Evolutionary conservation across 1,140 invertebrate genomes (phyloP), one percentile per base, ranked within the genome.

Genomic region (Eumeta japonica): DNA sequence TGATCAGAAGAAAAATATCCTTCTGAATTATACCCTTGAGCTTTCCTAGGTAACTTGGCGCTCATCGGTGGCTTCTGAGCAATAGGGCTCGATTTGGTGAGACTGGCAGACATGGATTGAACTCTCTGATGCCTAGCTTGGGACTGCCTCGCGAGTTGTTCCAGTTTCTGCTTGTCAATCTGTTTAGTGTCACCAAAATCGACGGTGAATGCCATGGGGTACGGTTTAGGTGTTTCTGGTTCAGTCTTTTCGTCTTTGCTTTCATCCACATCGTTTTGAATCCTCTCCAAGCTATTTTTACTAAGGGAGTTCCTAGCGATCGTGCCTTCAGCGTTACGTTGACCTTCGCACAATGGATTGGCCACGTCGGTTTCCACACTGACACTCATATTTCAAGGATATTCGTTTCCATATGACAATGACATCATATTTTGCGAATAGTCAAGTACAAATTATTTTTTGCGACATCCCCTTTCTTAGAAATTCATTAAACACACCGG

Each of bases 1-100:
- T 83, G 81, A 50, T 84, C 83, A 3, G 81, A 83, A 9, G 81
- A 84, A 56, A 84, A 84, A 46, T 85, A 84, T 9, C 83, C 83
- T 57, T 86, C 83, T 1, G 81, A 84, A 58, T 84, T 81, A 52
- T 82, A 83, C 37, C 80, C 81, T 50, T 78, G 75, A 27, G 79
- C 76, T 52, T 83, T 83, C 34, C 75, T 55, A 3, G 70, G 68
- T 39, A 80, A 57, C 57, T 75, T 81, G 41, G 72, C 78, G 62
- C 80, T 82, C 58, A 82, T 64, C 10, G 82, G 82, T n/a, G 82
- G 79, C 37, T 79, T 64, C 35, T 76, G 50, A 44, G 61, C 31
- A 2, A 55, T 39, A 1, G 67, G 65, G 31, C 51, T 59, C 5
- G 62, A 56, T 16, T 59, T 52, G 0, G 62, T 63, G 9, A 59